Conservation (phyloP, 2,113 vertebrate species). For the Anthoscopus minutus region DNA sequence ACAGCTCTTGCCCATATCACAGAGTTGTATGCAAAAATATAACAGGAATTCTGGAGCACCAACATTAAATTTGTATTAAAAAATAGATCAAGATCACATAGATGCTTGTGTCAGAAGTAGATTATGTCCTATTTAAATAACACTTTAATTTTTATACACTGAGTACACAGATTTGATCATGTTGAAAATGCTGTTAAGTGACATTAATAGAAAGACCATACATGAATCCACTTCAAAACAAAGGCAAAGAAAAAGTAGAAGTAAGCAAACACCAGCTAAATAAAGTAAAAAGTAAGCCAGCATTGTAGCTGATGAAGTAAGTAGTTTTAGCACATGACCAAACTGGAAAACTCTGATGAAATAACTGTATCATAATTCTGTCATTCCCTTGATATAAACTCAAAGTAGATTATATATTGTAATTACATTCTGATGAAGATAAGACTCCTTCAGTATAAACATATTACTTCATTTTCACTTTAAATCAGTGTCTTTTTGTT, state of each 20-base stretch:
- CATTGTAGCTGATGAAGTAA: not conserved
- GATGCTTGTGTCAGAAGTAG: not conserved
- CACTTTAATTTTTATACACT: not conserved
- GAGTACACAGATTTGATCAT: not conserved
- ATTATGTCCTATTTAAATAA: not conserved
- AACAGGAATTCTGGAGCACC: not conserved
- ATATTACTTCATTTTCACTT: conserved; percentile 15
- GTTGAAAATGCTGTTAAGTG: not conserved
- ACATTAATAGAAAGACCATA: not conserved
- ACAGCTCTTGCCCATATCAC: not conserved
- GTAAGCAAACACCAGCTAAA: not conserved
- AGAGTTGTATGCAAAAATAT: not conserved
- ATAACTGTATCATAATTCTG: not conserved
- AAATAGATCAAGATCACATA: not conserved
- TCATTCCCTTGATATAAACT: not conserved
- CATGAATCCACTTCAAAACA: not conserved
- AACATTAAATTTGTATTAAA: not conserved
- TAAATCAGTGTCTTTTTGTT: conserved; percentile 36
- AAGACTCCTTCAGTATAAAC: not conserved
- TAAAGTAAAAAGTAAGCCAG: not conserved
- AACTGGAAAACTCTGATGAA: not conserved
- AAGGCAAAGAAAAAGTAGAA: not conserved
- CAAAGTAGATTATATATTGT: not conserved
- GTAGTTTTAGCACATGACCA: not conserved
- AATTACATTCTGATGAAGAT: not conserved